Conservation (phyloP, 2,113 vertebrate species). For the Oreochromis spilurus region DNA sequence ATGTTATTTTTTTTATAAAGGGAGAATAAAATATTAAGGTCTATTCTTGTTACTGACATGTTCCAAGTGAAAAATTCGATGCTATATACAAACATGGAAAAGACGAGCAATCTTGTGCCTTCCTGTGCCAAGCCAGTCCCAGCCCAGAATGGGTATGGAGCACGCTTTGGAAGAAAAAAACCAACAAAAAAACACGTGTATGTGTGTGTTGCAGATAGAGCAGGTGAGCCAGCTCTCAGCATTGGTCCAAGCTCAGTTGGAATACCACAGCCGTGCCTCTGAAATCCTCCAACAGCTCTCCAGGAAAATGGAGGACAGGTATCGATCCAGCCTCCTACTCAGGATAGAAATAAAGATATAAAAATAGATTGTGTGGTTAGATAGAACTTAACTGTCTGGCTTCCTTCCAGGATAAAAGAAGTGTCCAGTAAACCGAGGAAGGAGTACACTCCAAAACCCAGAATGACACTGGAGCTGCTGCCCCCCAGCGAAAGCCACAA, state of each 20-base stretch:
- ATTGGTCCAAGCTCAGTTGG: slow-evolving; percentile 90
- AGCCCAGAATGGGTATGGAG: neutral
- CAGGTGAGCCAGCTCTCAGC: slow-evolving; percentile 96
- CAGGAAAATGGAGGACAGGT: slow-evolving; percentile 90
- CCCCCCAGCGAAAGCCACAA: slow-evolving; percentile 83
- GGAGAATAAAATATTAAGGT: neutral
- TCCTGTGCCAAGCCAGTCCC: neutral
- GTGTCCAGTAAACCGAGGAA: slow-evolving; percentile 85
- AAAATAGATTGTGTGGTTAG: neutral
- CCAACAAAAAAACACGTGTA: neutral
- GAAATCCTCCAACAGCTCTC: slow-evolving; percentile 90
- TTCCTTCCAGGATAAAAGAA: slow-evolving; percentile 84
- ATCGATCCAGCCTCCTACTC: neutral
- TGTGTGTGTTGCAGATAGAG: slow-evolving; percentile 80
- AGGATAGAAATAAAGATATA: neutral
- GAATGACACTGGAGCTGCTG: slow-evolving; percentile 87
- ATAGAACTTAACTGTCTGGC: neutral
- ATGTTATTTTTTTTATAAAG: neutral
- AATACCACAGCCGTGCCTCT: slow-evolving; percentile 88
- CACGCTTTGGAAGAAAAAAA: neutral
- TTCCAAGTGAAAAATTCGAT: neutral
- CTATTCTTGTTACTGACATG: neutral
- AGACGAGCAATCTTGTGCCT: neutral
- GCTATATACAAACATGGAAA: neutral
- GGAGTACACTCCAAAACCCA: slow-evolving; percentile 88